Evolutionary conservation across 2,888 invertebrate genomes (phyloP), one percentile per base, ranked within the genome.

Genomic region (Nemurella pictetii): DNA sequence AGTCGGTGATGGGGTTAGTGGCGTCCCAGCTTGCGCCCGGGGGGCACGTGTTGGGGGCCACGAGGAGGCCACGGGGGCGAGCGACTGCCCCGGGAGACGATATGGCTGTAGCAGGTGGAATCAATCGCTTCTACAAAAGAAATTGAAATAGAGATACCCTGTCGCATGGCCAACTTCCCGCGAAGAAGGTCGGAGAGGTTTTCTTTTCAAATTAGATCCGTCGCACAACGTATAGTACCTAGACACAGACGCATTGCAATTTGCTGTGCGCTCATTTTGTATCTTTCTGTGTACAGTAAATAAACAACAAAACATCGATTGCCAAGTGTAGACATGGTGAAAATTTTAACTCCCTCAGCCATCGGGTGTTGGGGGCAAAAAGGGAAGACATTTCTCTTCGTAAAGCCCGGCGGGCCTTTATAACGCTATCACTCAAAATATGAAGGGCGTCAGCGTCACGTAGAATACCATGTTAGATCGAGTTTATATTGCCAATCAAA

Each of bases 81-180:
- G 30, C 15, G 78, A n/a, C 30, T n/a, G 9, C 25, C 25, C 74
- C 30, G 30, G 26, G 78, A 30, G 26, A 29, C 15, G 78, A 2
- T 28, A 2, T 27, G 78, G 78, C 26, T 78, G 78, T 25, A 78
- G 30, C 78, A 78, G 78, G 78, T 78, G 78, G 78, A 78, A 78
- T 78, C 78, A 78, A 78, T 78, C 78, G 78, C n/a, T 78, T n/a
- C 27, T 26, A 30, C 78, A 29, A 30, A 78, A 78, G 29, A n/a
- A 29, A 78, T 78, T 78, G 78, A 30, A 78, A 78, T 78, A 28
- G 78, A 78, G 78, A 78, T 7, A 7, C 28, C 1, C 55, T 20
- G n/a, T n/a, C n/a, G 5, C 12, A 55, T 55, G 9, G 32, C 20
- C 55, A 20, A 12, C 1, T 15, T 20, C 1, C 55, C 15, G 20